Conservation (phyloP, 2,797 vertebrate genomes). For the Distichodus sexfasciatus region DNA sequence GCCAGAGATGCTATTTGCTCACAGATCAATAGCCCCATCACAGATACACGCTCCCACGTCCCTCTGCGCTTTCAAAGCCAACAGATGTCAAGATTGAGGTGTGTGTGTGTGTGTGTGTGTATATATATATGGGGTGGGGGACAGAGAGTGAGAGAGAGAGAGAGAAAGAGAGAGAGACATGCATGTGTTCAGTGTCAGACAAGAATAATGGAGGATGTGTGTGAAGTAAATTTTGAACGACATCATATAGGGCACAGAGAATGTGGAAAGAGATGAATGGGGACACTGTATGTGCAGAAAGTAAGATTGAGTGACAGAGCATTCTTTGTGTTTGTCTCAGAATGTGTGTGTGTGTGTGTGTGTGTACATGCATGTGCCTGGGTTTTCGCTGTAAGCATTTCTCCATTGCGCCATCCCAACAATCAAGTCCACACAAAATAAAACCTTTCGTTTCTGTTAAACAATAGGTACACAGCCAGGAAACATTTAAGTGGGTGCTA, state of each 20-base stretch:
- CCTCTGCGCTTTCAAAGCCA: constrained; percentile 8
- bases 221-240: background rate
- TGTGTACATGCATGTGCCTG: constrained; percentile 24
- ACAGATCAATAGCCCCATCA: constrained; percentile 38
- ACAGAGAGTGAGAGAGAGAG: background rate
- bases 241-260: constrained; percentile 7
- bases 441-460: constrained; percentile 54
- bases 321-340: background rate
- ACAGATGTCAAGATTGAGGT: constrained; percentile 30
- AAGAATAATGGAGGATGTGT: background rate
- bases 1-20: constrained; percentile 52
- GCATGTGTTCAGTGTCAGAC: background rate
- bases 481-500: constrained; percentile 53
- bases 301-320: constrained; percentile 14
- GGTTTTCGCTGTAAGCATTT: constrained; percentile 38
- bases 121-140: background rate
- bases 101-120: constrained; percentile 6
- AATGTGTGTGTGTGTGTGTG: constrained; percentile 1
- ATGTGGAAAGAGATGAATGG: background rate
- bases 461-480: constrained; percentile 53
- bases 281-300: constrained; percentile 15
- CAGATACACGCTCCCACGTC: constrained; percentile 12
- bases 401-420: constrained; percentile 49
- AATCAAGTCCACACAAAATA: constrained; percentile 51
- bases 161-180: background rate